Base-by-base conservation (phyloP, 2,113 vertebrate species). In the Mormyrus lacerda region DNA sequence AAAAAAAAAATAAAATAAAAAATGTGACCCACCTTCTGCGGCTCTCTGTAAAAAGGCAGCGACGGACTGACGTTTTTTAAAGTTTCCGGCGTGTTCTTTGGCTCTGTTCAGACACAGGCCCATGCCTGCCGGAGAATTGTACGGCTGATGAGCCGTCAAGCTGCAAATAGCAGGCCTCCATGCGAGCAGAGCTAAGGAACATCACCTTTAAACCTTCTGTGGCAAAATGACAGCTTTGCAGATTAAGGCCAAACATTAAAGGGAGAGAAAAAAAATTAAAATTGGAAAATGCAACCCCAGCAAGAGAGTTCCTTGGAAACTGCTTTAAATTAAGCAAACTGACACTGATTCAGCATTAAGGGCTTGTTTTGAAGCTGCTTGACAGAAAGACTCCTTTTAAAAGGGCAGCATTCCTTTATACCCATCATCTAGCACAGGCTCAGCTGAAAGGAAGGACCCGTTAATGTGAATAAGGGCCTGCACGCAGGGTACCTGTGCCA, bases 1-100 rank as follows among this genome's bases (percentile, higher is more conserved):
- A 85, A 48, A 42, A 76, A 76, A 76, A 83, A 73, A 69, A 48
- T 48, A 85, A 24, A 24, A 48, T 27, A 0, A 85, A 85, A 42
- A 79, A 85, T 27, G 24, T 85, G 45, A 85, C 44, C 83, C 47
- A 24, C 42, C 44, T 48, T 48, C 42, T 48, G 24, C n/a, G 4
- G 11, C n/a, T 79, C 10, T 27, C 89, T 27, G 85, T 76, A 93
- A 93, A 93, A 94, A 92, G 91, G 90, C 92, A 94, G 92, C 93
- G 93, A 93, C 92, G 92, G 88, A 93, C 84, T 92, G 87, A 92
- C 90, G 90, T 92, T 89, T 91, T 90, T 73, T 90, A 90, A 90
- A 89, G 83, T 90, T 91, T 92, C 92, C 91, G 90, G 84, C 90
- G 90, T 92, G 90, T 89, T 90, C 42, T 84, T 58, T 35, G 48